Evolutionary conservation across 2,113 vertebrate genomes (phyloP), one percentile per base, ranked within the genome.

Genomic region (Circaetus cinerascens): DNA sequence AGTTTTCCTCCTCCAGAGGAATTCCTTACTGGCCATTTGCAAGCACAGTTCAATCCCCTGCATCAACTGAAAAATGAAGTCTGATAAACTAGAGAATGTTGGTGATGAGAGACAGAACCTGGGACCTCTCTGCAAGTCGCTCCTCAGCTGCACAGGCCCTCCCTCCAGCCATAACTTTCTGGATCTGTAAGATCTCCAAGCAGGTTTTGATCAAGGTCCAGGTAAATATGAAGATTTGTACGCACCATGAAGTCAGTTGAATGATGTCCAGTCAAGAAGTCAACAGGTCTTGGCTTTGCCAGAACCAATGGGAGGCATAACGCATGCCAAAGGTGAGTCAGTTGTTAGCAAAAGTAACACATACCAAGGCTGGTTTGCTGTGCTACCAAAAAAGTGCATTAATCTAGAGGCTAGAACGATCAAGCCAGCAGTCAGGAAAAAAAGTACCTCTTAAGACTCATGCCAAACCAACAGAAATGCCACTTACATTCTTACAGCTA

Each of bases 391-490:
- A 59, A 25, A 66, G 11, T 56, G 10, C 59, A 36, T 51, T 77
- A 27, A 64, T 46, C 32, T 46, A 71, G 50, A 57, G n/a, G 36
- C 63, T 40, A 68, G 51, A 91, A 84, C 11, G 67, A 81, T 51
- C 41, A 69, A 66, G 55, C 38, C 50, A 76, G 45, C 38, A 67
- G 23, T 51, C 25, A 64, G 13, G 10, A 8, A 56, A 50, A 76
- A 76, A 95, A 34, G 7, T 1, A 9, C 38, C n/a, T 84, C 80
- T 81, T 73, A 30, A 91, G 36, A 84, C 21, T 74, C 60, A 38
- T 89, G 73, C 92, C 91, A 95, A 90, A 67, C 56, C 60, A 95
- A 68, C 15, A 51, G 76, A 92, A 95, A 95, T 36, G 86, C 64
- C 86, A 77, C 88, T 86, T 59, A 85, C 26, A 64, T 90, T 91